These are phyloP conservation scores for Chionoecetes opilio DNA, from an alignment of 1,140 invertebrate species.

Conservation along the genomic window DNA sequence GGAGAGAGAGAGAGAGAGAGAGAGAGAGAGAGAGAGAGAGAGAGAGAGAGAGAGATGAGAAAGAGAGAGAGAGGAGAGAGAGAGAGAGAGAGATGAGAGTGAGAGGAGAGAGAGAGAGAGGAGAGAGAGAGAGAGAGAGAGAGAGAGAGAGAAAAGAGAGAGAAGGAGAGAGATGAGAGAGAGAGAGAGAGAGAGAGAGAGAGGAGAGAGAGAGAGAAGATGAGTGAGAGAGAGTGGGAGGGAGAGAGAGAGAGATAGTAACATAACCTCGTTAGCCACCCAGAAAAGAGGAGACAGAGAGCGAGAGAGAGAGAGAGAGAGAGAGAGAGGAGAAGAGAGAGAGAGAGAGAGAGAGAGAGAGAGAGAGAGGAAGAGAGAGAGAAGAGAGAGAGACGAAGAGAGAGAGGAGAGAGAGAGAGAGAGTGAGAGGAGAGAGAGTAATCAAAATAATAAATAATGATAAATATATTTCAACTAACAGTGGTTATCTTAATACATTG, in stretches of 20 bases:
- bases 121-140: not conserved
- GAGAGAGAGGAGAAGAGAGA: not conserved
- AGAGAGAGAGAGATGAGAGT: slow-evolving; percentile 48
- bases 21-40: slow-evolving; percentile 37
- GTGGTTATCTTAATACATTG: too few species aligned
- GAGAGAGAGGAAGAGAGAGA: not conserved
- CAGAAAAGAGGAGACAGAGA: not conserved
- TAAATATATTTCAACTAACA: too few species aligned
- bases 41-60: slow-evolving; percentile 24
- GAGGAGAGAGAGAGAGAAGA: slow-evolving; percentile 32
- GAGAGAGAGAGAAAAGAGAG: not conserved
- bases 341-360: not conserved
- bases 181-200: slow-evolving; percentile 33
- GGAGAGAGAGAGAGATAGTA: slow-evolving; percentile 33
- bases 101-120: slow-evolving; percentile 36
- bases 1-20: not conserved
- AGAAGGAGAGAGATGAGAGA: not conserved
- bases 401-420: not conserved
- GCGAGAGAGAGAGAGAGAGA: not conserved
- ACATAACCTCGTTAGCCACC: not conserved
- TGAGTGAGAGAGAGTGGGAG: slow-evolving; percentile 30
- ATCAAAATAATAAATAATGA: too few species aligned
- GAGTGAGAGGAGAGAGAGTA: not conserved
- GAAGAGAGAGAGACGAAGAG: not conserved
- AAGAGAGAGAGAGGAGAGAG: slow-evolving; percentile 14